These are phyloP conservation scores for Grapholita molesta DNA, from an alignment of 1,140 invertebrate species.

Conservation along the genomic window DNA sequence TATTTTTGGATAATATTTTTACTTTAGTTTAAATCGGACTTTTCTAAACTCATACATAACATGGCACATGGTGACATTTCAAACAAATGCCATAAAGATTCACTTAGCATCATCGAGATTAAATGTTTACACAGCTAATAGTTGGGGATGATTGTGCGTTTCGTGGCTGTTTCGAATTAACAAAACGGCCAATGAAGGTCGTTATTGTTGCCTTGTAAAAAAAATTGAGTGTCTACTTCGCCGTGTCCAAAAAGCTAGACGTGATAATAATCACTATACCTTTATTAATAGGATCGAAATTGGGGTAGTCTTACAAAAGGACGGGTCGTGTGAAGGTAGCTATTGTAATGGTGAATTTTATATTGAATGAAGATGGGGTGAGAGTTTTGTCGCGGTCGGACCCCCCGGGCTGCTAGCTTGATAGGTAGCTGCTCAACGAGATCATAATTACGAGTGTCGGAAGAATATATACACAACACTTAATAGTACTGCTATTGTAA, in stretches of 20 bases:
- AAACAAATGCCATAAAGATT: neutral
- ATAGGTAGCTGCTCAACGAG: neutral
- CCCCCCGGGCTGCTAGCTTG: conserved; percentile 31
- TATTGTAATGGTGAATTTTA: conserved; percentile 40
- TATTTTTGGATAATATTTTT: too few species aligned
- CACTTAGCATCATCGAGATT: neutral
- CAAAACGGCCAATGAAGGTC: conserved; percentile 70
- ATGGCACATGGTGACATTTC: too few species aligned
- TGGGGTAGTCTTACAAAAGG: neutral
- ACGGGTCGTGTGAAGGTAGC: neutral
- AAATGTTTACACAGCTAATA: conserved; percentile 66
- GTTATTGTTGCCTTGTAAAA: conserved; percentile 63
- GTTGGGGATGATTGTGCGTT: conserved; percentile 54
- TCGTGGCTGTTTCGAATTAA: conserved; percentile 63
- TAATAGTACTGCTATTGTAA: too few species aligned
- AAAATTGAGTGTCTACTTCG: conserved; percentile 39
- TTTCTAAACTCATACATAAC: too few species aligned
- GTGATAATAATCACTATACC: neutral
- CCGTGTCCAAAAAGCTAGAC: neutral
- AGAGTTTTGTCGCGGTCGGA: conserved; percentile 39
- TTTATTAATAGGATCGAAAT: conserved; percentile 4
- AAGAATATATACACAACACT: too few species aligned
- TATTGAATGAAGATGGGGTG: conserved; percentile 39
- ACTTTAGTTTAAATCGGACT: too few species aligned
- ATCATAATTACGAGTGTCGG: neutral